Percentiles rank a stretch among this genome's conserved stretches.
phyloP scores from a whole-genome alignment of 2,797 vertebrate species.

The Melanotaenia trifasciata region DNA sequence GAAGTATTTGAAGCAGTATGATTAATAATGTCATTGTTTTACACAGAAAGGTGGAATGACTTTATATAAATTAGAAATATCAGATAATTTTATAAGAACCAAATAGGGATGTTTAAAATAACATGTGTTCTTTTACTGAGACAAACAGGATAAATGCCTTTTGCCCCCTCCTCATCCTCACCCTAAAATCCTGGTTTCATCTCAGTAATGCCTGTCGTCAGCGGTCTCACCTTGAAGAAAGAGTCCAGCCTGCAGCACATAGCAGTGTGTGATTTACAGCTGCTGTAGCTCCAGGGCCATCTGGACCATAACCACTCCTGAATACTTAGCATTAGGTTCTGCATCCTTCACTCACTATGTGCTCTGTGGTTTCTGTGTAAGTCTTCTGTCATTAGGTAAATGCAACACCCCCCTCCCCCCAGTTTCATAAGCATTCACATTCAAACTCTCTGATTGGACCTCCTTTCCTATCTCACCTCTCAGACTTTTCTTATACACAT shows the following conservation, averaged over 20 bases:
- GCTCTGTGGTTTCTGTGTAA: not conserved
- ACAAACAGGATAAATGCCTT: slow-evolving; percentile 41
- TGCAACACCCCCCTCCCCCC: not conserved
- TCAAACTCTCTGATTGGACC: not conserved
- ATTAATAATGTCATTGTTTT: not conserved
- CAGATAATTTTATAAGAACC: slow-evolving; percentile 1
- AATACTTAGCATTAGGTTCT: slow-evolving; percentile 55
- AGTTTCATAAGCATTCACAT: not conserved
- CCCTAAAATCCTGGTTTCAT: slow-evolving; percentile 46
- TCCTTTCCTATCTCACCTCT: slow-evolving; percentile 9
- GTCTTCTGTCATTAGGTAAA: slow-evolving; percentile 10
- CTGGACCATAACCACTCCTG: slow-evolving; percentile 65
- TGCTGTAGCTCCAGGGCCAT: slow-evolving; percentile 66
- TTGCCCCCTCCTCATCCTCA: slow-evolving; percentile 19
- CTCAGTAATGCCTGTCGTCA: slow-evolving; percentile 62
- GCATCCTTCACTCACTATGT: slow-evolving; percentile 5
- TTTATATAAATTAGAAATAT: slow-evolving; percentile 2
- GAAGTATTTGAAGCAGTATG: too few relatives aligned
- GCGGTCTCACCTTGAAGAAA: slow-evolving; percentile 69
- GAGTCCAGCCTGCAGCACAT: slow-evolving; percentile 65
- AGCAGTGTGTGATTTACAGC: slow-evolving; percentile 75
- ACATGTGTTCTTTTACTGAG: slow-evolving; percentile 43
- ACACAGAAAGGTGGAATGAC: not conserved
- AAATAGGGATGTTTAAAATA: slow-evolving; percentile 12
- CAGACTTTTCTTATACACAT: not conserved